Conservation (phyloP, 2,797 vertebrate species). For the Oophaga sylvatica region DNA sequence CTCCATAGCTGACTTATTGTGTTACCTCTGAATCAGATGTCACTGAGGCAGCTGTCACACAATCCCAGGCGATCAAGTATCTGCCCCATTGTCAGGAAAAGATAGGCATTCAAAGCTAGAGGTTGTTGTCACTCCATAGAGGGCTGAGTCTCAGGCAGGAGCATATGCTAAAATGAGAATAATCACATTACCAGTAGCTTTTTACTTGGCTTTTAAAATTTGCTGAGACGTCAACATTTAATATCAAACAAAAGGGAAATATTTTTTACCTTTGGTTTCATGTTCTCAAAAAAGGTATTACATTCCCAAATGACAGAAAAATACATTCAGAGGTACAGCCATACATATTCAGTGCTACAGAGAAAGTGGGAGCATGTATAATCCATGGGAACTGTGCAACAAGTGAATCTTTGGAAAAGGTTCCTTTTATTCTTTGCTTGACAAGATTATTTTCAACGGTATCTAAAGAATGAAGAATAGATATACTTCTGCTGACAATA, state of each 20-base stretch:
- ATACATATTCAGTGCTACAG: background rate
- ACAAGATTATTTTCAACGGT: background rate
- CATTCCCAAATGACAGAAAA: background rate
- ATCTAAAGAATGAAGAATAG: background rate
- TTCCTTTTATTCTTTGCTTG: background rate
- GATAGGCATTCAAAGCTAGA: slow-evolving; percentile 6
- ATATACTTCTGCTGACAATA: background rate
- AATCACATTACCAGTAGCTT: background rate
- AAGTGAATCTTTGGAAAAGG: background rate
- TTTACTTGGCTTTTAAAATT: background rate
- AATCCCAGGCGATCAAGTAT: slow-evolving; percentile 52
- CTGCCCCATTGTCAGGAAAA: slow-evolving; percentile 16
- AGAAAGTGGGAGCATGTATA: background rate
- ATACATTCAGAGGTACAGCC: background rate
- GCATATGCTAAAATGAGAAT: background rate
- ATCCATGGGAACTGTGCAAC: background rate
- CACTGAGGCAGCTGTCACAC: slow-evolving; percentile 41
- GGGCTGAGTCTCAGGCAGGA: background rate
- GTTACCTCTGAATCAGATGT: slow-evolving; percentile 48
- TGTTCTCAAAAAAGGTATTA: background rate
- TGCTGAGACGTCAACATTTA: background rate
- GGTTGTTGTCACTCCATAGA: background rate
- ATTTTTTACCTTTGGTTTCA: background rate
- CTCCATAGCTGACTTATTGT: slow-evolving; percentile 15
- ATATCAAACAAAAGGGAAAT: background rate